A percentile compares a stretch with the other conserved stretches of the same genome.
These are phyloP conservation scores for Pseudoips prasinana DNA, from an alignment of 2,888 invertebrate species.

Conservation along the genomic window DNA sequence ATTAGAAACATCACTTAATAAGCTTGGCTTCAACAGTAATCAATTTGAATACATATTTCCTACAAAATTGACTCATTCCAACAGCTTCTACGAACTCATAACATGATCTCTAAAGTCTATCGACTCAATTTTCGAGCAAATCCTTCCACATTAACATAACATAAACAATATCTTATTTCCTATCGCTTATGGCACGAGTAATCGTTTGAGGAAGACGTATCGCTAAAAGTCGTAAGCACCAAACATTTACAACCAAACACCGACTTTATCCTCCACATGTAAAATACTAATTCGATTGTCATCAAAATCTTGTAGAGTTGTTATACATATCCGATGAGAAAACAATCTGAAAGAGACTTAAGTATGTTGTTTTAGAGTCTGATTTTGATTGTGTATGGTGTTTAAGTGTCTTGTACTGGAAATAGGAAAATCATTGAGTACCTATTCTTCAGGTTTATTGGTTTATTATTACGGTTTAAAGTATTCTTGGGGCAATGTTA, in stretches of 20 bases:
- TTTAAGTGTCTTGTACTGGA: conserved; percentile 2
- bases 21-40: too few species aligned
- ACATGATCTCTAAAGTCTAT: conserved; percentile 1
- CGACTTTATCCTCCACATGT: not conserved
- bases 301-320: too few species aligned
- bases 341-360: too few species aligned
- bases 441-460: conserved; percentile 13
- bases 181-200: conserved; percentile 6
- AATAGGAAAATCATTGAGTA: conserved; percentile 6
- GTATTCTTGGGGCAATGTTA: conserved; percentile 12
- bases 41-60: too few species aligned
- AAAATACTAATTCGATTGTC: too few species aligned
- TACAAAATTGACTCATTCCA: too few species aligned
- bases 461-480: conserved; percentile 12
- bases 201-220: conserved; percentile 4
- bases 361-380: not conserved
- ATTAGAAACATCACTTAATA: too few species aligned
- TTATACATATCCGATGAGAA: too few species aligned
- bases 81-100: not conserved
- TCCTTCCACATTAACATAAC: conserved; percentile 10
- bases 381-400: conserved; percentile 2
- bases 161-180: conserved; percentile 16
- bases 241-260: not conserved
- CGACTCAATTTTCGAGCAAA: conserved; percentile 8
- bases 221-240: not conserved